Evolutionary conservation across 2,113 vertebrate genomes (phyloP).

Genomic region (Carassius auratus): DNA sequence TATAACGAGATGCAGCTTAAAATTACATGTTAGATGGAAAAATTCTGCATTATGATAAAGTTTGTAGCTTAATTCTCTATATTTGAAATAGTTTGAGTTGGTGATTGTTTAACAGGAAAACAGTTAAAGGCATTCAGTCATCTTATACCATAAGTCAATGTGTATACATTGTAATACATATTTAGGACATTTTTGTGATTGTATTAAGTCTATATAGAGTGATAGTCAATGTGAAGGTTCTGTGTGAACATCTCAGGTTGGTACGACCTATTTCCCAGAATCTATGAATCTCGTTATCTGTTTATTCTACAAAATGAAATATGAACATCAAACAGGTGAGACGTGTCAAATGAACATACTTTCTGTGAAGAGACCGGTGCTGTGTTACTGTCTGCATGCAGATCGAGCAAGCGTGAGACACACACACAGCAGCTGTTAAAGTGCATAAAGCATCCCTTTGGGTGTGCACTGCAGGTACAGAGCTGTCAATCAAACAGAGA

Average conservation of each 20-base stretch:
- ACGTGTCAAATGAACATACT: neutral
- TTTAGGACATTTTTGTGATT: too few species aligned
- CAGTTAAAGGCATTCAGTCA: too few species aligned
- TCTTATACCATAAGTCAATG: too few species aligned
- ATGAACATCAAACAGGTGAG: neutral
- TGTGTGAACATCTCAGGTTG: neutral
- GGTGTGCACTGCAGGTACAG: constrained; percentile 8
- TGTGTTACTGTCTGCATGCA: neutral
- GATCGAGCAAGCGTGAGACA: neutral
- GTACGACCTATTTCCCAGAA: neutral
- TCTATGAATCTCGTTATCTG: neutral
- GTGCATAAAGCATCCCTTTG: neutral
- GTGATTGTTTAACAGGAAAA: too few species aligned
- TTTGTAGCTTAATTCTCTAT: too few species aligned
- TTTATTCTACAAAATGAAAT: neutral
- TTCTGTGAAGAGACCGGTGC: constrained; percentile 3
- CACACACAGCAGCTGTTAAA: constrained; percentile 37
- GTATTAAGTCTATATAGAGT: too few species aligned
- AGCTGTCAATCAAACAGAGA: constrained; percentile 42
- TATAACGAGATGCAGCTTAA: too few species aligned
- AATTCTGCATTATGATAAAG: too few species aligned
- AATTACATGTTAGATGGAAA: too few species aligned
- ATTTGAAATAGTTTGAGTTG: too few species aligned
- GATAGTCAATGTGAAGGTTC: too few species aligned
- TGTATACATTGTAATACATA: too few species aligned